Evolutionary conservation across 2,888 invertebrate species (phyloP).

Genomic region (Drepana falcataria): DNA sequence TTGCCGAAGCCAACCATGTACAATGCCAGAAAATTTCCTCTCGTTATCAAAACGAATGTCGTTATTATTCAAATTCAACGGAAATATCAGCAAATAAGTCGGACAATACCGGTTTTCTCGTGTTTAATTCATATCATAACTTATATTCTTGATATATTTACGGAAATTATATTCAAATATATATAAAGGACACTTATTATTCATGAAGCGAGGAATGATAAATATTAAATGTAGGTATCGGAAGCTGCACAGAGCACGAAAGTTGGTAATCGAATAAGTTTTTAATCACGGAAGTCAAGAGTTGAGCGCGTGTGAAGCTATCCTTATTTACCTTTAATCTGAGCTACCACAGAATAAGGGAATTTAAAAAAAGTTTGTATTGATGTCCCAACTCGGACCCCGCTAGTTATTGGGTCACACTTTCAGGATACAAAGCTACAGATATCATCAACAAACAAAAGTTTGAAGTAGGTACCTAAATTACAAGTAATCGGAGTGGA

Average conservation of each 20-base stretch:
- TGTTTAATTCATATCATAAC: no score
- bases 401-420: no score
- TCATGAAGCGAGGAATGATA: neutral
- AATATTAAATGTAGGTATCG: neutral
- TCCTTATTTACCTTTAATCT: neutral
- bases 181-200: neutral
- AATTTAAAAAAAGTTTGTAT: neutral
- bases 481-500: no score
- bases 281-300: neutral
- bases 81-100: neutral
- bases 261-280: constrained; percentile 1
- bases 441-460: no score
- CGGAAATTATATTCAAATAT: neutral
- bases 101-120: neutral
- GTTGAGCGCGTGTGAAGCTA: neutral
- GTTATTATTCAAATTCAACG: neutral
- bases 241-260: neutral
- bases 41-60: neutral
- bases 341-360: neutral
- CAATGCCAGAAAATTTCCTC: neutral
- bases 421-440: no score
- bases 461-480: no score
- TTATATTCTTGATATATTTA: neutral
- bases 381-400: no score
- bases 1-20: neutral